Evolutionary conservation across 2,113 vertebrate species (phyloP), one percentile per base, ranked within the genome.

Genomic region (Bubo bubo): DNA sequence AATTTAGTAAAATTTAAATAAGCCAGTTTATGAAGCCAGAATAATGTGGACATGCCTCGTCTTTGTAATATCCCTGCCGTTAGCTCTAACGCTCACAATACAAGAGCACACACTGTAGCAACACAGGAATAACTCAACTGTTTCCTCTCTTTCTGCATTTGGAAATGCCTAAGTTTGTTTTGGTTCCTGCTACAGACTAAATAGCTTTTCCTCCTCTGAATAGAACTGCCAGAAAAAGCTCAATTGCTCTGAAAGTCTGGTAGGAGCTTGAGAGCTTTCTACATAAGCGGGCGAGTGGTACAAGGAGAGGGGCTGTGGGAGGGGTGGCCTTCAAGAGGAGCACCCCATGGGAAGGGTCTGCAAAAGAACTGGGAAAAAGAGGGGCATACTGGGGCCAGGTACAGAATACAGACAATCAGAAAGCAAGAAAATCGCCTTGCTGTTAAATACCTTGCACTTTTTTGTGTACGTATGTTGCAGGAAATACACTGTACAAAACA

Each of bases 181-280:
- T 95, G 79, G 88, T 88, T 76, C 63, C 58, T 50, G 23, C 72
- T 75, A 3, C 35, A 71, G 55, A 58, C 28, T 53, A 19, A 91
- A 52, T 62, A 68, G 81, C 53, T 93, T 88, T 82, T 67, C 88
- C 53, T 85, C 22, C 75, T 60, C 86, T 76, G 53, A 49, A 58
- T 0, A 62, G 22, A 86, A 14, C 12, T 79, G 82, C 88, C 88
- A 83, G 91, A 21, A 60, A 53, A 43, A 60, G 59, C 82, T 82
- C 26, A 4, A 0, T 11, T 62, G 52, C 76, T 93, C 79, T n/a
- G 62, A 85, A 64, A 1, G 90, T 10, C 49, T 84, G 84, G 53
- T 7, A 12, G 72, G 83, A 86, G 71, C 79, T 76, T 18, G 45
- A 20, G 72, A 85, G 55, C 68, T 67, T 67, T 55, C 80, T 59